Conservation (phyloP, 1,140 invertebrate species). For the Megalonaias nervosa region DNA sequence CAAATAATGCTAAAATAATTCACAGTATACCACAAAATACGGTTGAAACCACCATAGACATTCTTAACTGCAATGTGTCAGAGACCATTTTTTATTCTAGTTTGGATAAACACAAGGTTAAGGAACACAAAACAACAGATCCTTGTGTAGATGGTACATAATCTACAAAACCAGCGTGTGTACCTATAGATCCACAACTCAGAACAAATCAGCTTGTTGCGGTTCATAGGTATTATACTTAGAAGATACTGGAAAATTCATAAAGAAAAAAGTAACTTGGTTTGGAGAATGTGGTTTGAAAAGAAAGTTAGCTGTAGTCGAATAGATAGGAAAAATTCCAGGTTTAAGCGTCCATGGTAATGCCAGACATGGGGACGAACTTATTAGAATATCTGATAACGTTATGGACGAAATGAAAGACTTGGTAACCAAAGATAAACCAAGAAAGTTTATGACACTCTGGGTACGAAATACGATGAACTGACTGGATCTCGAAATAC, state of each 20-base stretch:
- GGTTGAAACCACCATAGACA: no score
- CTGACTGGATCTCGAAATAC: not conserved
- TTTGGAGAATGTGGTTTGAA: not conserved
- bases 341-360: conserved; percentile 17
- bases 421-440: conserved; percentile 11
- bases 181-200: conserved; percentile 29
- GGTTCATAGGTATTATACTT: conserved; percentile 12
- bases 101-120: no score
- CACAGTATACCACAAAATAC: no score
- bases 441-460: conserved; percentile 8
- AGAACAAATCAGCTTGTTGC: not conserved
- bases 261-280: conserved; percentile 38
- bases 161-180: conserved; percentile 3
- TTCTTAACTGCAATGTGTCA: no score
- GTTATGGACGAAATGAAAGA: conserved; percentile 24
- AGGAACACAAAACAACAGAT: no score
- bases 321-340: conserved; percentile 36
- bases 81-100: no score
- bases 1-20: no score
- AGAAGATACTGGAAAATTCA: conserved; percentile 2
- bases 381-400: conserved; percentile 3
- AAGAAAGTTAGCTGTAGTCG: conserved; percentile 12
- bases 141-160: no score
- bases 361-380: no score
- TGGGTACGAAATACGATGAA: conserved; percentile 10